These are phyloP conservation scores for Hymenopus coronatus DNA, from an alignment of 2,888 invertebrate species.

Conservation along the genomic window DNA sequence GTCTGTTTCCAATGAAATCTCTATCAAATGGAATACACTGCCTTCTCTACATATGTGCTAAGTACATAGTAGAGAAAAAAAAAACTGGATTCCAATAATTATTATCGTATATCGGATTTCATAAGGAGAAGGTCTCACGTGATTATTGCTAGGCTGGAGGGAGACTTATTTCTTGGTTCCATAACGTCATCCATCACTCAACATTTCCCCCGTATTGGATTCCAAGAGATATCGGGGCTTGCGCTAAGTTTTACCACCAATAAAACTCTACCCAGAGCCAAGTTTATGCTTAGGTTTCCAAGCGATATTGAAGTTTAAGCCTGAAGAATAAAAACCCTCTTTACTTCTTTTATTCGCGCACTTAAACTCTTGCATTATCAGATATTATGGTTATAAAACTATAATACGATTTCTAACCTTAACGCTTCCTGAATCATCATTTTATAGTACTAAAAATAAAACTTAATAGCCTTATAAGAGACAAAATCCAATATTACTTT, in stretches of 20 bases:
- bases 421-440: neutral
- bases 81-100: neutral
- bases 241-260: neutral
- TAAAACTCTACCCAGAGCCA: neutral
- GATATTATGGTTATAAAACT: neutral
- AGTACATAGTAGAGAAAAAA: no score
- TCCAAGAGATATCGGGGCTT: neutral
- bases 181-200: neutral
- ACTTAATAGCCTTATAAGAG: neutral
- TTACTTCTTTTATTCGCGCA: neutral
- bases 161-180: no score
- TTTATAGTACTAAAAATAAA: neutral
- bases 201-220: neutral
- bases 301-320: neutral
- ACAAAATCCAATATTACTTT: neutral
- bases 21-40: no score
- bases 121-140: neutral
- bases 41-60: no score
- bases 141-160: neutral
- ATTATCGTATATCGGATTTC: neutral
- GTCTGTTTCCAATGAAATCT: no score
- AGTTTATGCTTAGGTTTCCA: neutral
- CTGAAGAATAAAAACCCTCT: neutral
- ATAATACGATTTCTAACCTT: neutral
- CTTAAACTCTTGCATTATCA: neutral